Evolutionary conservation across 1,140 invertebrate genomes (phyloP).

Genomic region (Drosophila tani): DNA sequence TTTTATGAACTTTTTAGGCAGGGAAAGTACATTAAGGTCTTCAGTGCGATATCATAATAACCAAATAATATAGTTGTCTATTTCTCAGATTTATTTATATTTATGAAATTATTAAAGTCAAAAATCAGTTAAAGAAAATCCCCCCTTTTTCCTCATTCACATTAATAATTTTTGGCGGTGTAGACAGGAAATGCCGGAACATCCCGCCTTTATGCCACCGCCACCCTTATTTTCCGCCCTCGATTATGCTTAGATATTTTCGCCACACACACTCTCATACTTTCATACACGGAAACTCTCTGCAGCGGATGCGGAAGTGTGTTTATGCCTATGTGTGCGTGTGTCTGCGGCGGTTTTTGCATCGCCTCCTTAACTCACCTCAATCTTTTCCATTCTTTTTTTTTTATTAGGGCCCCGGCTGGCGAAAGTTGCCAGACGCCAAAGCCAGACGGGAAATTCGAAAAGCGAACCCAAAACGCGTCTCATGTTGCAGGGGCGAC

Average conservation of each 20-base stretch:
- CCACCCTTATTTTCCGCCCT: conserved; percentile 35
- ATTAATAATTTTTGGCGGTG: not conserved
- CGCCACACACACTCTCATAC: conserved; percentile 7
- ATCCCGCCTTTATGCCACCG: not conserved
- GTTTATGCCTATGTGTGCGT: conserved; percentile 23
- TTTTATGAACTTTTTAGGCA: too few species aligned
- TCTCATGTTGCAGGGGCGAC: conserved; percentile 48
- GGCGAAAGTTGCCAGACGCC: conserved; percentile 56
- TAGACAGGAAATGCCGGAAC: conserved; percentile 26
- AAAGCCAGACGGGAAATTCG: conserved; percentile 49
- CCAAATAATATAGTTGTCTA: too few species aligned
- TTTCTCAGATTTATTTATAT: too few species aligned
- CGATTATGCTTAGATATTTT: conserved; percentile 62
- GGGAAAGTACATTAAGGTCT: too few species aligned
- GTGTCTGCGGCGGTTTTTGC: conserved; percentile 50
- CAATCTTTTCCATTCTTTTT: conserved; percentile 15
- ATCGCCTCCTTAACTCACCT: conserved; percentile 42
- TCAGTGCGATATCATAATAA: too few species aligned
- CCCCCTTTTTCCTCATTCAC: not conserved
- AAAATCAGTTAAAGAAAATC: not conserved
- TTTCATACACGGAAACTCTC: conserved; percentile 28
- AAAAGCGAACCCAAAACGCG: conserved; percentile 39
- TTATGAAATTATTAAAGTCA: not conserved
- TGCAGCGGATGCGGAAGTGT: conserved; percentile 53
- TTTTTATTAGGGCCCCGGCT: not conserved